phyloP scores from a whole-genome alignment of 2,797 vertebrate genomes.

The Chelon labrosus region DNA sequence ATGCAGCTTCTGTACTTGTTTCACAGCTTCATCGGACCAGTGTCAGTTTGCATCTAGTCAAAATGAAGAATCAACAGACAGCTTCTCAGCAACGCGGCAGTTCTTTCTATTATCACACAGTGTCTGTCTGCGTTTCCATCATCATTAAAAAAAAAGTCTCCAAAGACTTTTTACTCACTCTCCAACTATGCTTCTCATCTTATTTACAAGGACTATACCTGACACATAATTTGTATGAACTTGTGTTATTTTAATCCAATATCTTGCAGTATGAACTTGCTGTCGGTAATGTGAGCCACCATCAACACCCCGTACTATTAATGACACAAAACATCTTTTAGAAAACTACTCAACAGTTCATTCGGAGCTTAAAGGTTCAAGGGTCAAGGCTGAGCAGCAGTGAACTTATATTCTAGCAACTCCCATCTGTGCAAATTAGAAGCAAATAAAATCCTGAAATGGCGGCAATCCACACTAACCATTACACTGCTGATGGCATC shows the following conservation, averaged over 20 bases:
- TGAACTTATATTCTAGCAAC: no score
- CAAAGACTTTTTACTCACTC: conserved; percentile 3
- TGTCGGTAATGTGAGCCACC: neutral
- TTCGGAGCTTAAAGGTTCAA: no score
- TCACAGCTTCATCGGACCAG: conserved; percentile 37
- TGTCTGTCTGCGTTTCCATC: conserved; percentile 43
- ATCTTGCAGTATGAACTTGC: conserved; percentile 1
- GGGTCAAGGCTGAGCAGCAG: no score
- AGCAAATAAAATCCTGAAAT: no score
- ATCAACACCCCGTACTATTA: neutral
- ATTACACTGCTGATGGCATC: neutral
- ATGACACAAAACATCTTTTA: neutral
- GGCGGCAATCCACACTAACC: no score
- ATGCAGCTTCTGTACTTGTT: conserved; percentile 16
- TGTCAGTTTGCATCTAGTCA: conserved; percentile 33
- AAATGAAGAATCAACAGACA: conserved; percentile 15
- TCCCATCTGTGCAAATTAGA: no score
- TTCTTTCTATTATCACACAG: conserved; percentile 11
- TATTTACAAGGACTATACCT: neutral
- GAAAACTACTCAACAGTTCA: neutral
- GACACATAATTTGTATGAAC: neutral
- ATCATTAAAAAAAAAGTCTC: conserved; percentile 21
- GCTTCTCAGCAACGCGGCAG: conserved; percentile 15
- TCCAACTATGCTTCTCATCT: neutral
- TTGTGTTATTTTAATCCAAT: neutral